Evolutionary conservation across 2,113 vertebrate genomes (phyloP), one percentile per base, ranked within the genome.

Genomic region (Aptenodytes patagonicus): DNA sequence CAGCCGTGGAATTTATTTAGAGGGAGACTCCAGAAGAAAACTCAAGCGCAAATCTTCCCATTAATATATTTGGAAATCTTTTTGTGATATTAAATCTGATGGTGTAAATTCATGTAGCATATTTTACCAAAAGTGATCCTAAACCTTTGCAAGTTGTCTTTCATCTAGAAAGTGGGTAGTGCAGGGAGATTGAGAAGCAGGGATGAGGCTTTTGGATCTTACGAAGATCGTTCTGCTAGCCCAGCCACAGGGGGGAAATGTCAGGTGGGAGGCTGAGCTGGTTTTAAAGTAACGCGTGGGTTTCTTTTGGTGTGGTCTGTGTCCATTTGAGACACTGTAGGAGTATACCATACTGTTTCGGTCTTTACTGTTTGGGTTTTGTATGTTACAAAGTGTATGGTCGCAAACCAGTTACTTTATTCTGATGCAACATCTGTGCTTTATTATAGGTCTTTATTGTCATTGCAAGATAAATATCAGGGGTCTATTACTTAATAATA

Each of bases 401-500:
- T 32, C 51, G 40, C 75, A 73, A 83, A 88, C 21, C 28, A 40
- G 64, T 66, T 94, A 22, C 79, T 93, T 96, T 62, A 42, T 80
- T 90, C 65, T 58, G 15, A 42, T 77, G 88, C 68, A 88, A 77
- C 28, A 75, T 44, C 18, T 0, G 0, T 87, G 92, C 44, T 82
- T 93, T 92, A 62, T 89, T 92, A 17, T 22, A 44, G 44, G 44
- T 65, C 54, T 91, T 87, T 90, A 71, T 69, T 80, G 54, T 71
- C 70, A 55, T 11, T 84, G 42, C 51, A 73, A 89, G 87, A 90
- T 96, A 89, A 89, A 47, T 75, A 92, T 46, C 80, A 70, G 42
- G 15, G 1, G 18, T 90, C 91, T 93, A 90, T 95, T 91, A 55
- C 61, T 94, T 95, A 75, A 7, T 89, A 90, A 16, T 89, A 81